A percentile compares a stretch with the other conserved stretches of the same genome.
These are phyloP conservation scores for Seira sanloemensis DNA, from an alignment of 2,888 invertebrate genomes.

Conservation along the genomic window DNA sequence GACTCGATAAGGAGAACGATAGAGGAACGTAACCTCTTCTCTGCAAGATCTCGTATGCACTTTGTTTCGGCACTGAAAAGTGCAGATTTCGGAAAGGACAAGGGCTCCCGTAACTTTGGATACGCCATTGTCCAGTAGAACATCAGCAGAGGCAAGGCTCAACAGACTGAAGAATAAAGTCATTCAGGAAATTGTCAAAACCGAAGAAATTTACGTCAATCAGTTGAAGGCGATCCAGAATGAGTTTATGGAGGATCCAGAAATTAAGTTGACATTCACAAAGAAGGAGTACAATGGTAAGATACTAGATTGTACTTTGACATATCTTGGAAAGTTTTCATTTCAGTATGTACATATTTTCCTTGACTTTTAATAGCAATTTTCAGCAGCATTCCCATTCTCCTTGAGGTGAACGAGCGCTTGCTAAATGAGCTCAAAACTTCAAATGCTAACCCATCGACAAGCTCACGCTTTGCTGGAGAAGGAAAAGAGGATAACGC, in stretches of 20 bases:
- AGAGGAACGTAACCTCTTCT: conserved; percentile 70
- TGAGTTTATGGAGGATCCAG: conserved; percentile 64
- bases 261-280: conserved; percentile 55
- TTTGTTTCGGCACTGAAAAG: conserved; percentile 70
- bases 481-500: conserved; percentile 6
- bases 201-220: conserved; percentile 83
- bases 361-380: conserved; percentile 27
- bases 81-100: conserved; percentile 51
- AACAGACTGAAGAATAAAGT: conserved; percentile 78
- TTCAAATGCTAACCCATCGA: neutral
- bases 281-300: conserved; percentile 63
- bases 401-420: conserved; percentile 75
- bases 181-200: conserved; percentile 82
- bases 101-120: conserved; percentile 43
- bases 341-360: neutral
- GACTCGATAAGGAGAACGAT: conserved; percentile 71
- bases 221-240: conserved; percentile 80
- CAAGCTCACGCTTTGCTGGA: neutral
- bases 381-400: conserved; percentile 58
- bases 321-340: neutral
- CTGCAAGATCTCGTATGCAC: conserved; percentile 68
- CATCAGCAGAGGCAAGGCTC: conserved; percentile 38
- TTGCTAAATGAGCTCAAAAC: conserved; percentile 75
- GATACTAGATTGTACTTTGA: neutral
- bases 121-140: conserved; percentile 54